phyloP scores from a whole-genome alignment of 2,888 invertebrate species.

The Cephalotes varians region DNA sequence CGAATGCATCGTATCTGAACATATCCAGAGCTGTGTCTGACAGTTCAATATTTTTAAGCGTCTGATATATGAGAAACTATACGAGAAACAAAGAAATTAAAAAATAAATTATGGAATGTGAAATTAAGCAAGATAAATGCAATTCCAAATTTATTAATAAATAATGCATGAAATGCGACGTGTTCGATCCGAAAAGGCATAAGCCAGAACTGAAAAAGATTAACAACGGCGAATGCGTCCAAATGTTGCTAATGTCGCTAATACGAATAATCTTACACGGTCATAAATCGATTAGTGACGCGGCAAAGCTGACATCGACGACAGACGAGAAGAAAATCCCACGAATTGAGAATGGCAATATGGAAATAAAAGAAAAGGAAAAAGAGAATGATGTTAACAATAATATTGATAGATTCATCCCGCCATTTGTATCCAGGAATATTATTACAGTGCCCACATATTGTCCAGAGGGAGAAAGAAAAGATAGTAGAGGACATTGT shows the following conservation, averaged over 20 bases:
- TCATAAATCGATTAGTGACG: constrained; percentile 6
- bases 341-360: not conserved
- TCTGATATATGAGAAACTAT: not conserved
- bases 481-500: constrained; percentile 47
- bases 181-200: not conserved
- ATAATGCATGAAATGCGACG: not conserved
- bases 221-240: not conserved
- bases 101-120: not conserved
- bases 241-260: not conserved
- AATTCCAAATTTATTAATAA: not conserved
- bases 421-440: constrained; percentile 25
- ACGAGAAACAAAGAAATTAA: too few relatives aligned
- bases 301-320: not conserved
- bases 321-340: not conserved
- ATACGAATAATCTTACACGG: constrained; percentile 4
- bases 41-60: not conserved
- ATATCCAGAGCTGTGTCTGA: not conserved
- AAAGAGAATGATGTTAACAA: not conserved
- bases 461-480: constrained; percentile 42
- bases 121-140: not conserved
- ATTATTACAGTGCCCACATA: constrained; percentile 21
- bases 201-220: not conserved
- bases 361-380: not conserved
- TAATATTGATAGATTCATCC: not conserved
- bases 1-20: not conserved